Evolutionary conservation across 2,888 invertebrate genomes (phyloP).

Genomic region (Cantharis flavilabris): DNA sequence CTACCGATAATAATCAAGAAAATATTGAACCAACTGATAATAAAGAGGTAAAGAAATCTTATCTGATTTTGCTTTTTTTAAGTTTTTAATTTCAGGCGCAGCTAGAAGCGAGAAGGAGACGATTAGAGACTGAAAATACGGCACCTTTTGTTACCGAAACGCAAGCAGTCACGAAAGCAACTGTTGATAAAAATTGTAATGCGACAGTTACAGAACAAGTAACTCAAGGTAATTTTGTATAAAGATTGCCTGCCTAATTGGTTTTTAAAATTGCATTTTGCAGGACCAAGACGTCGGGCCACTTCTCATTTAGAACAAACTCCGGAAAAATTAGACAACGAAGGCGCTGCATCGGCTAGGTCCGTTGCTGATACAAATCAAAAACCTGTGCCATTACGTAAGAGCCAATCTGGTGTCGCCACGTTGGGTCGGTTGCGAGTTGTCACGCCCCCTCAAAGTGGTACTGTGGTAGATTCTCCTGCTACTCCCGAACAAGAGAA

Average conservation of each 20-base stretch:
- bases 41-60: conserved; percentile 54
- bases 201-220: conserved; percentile 59
- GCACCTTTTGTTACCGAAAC: conserved; percentile 66
- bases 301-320: conserved; percentile 53
- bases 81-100: conserved; percentile 57
- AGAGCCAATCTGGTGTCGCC: conserved; percentile 63
- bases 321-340: conserved; percentile 64
- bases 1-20: conserved; percentile 67
- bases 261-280: conserved; percentile 3
- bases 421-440: conserved; percentile 76
- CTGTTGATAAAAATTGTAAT: conserved; percentile 71
- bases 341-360: conserved; percentile 64
- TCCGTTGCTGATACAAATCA: conserved; percentile 55
- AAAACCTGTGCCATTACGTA: conserved; percentile 51
- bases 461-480: conserved; percentile 46
- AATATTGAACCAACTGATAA: conserved; percentile 70
- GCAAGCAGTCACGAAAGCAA: conserved; percentile 53
- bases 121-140: conserved; percentile 66
- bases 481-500: conserved; percentile 54
- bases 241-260: background rate
- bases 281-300: conserved; percentile 51
- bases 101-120: conserved; percentile 57
- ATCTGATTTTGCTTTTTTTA: background rate
- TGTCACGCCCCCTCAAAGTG: conserved; percentile 57
- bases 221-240: conserved; percentile 46